Evolutionary conservation across 2,888 invertebrate species (phyloP), one percentile per base, ranked within the genome.

Genomic region (Slavum lentiscoides): DNA sequence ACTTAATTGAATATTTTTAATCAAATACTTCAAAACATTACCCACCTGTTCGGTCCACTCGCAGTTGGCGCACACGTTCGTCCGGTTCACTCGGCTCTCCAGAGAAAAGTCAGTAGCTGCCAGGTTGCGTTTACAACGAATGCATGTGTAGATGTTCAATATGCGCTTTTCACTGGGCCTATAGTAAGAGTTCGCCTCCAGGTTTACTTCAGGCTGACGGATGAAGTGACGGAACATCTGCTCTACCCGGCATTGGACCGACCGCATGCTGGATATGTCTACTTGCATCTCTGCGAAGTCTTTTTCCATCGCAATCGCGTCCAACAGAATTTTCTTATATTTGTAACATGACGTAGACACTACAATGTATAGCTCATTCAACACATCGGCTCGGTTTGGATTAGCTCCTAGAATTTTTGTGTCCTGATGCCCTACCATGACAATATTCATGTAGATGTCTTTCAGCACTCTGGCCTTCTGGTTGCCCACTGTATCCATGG

Each of bases 401-500:
- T 55, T 17, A 37, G 3, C 39, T 39, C 19, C 19, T 64, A 19
- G 8, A 7, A 15, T 39, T n/a, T 7, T 55, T 15, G 15, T 9
- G 39, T 30, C 30, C 19, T 49, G 11, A 49, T 49, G 11, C 15
- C 49, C 49, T 15, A 13, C 13, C 3, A 1, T 11, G 15, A 59
- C 72, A 58, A 82, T 72, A 21, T 91, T 89, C 84, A 91, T 89
- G 85, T 94, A 95, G 21, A 95, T 88, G 84, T 91, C 91, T 82
- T 91, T 91, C 68, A 94, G 88, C 85, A 93, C 92, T 74, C 91
- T 90, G 21, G 94, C 94, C 84, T 91, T 90, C 85, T 95, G 93
- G 30, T 92, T 93, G 86, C 92, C 92, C 74, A 93, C 86, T 0
- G 95, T 93, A 84, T 95, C 93, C 92, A 96, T 92, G 83, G 92